Conservation (phyloP, 92 coral and sea anemone genomes). For the Nematostella vectensis region DNA sequence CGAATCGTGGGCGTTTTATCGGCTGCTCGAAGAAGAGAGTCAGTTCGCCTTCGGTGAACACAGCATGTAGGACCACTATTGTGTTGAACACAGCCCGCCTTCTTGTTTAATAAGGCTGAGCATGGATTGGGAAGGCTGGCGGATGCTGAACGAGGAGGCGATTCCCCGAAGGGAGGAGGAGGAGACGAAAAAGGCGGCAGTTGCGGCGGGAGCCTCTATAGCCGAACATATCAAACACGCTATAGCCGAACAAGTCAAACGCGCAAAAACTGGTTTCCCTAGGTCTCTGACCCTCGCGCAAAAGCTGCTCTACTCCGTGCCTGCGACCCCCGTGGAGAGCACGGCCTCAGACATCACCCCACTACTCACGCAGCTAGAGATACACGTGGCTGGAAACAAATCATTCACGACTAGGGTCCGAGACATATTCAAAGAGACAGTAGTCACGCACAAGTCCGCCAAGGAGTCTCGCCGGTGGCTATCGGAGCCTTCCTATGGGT, state of each 20-base stretch:
- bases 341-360: background rate
- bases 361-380: background rate
- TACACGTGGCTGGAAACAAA: constrained; percentile 8
- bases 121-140: no score
- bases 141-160: no score
- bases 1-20: constrained; percentile 12
- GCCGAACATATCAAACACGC: no score
- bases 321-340: background rate
- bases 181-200: no score
- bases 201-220: no score
- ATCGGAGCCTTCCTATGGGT: constrained; percentile 18
- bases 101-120: no score
- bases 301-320: background rate
- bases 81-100: background rate
- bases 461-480: constrained; percentile 23
- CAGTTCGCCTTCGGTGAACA: background rate
- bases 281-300: no score
- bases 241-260: no score
- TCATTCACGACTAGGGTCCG: constrained; percentile 9
- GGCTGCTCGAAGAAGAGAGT: constrained; percentile 7
- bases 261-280: no score
- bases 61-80: background rate
- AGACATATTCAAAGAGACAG: constrained; percentile 12
- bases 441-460: background rate
- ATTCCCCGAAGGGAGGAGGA: no score